A percentile compares a stretch with the other conserved stretches of the same genome.
phyloP scores from a whole-genome alignment of 1,140 invertebrate genomes.

The Drosophila baimaii region DNA sequence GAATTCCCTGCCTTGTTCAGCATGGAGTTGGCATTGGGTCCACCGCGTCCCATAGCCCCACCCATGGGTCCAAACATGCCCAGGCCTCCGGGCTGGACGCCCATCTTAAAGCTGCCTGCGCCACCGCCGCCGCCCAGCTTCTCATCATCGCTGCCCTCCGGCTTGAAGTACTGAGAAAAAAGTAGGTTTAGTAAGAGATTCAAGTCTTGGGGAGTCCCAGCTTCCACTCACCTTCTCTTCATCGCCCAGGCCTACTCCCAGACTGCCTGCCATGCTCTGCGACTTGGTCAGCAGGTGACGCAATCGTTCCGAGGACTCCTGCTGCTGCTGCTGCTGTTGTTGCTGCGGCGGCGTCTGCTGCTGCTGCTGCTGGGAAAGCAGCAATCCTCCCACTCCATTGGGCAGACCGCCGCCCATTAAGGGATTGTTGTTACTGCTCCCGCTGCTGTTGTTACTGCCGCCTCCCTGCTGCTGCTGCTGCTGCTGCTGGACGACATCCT shows the following conservation, averaged over 20 bases:
- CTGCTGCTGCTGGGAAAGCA: constrained; percentile 52
- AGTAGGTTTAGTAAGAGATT: neutral
- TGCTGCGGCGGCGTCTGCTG: constrained; percentile 36
- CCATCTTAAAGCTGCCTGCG: constrained; percentile 64
- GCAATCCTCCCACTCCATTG: constrained; percentile 59
- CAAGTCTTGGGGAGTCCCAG: rapidly evolving
- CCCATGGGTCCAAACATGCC: constrained; percentile 60
- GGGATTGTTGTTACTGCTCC: constrained; percentile 46
- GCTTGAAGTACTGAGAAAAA: constrained; percentile 84
- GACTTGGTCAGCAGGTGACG: constrained; percentile 87
- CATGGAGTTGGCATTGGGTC: constrained; percentile 24
- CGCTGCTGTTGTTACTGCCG: constrained; percentile 55
- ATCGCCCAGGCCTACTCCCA: constrained; percentile 74
- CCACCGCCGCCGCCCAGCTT: constrained; percentile 83
- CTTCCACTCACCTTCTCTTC: constrained; percentile 83
- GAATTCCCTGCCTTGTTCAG: constrained; percentile 75
- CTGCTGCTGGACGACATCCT: constrained; percentile 61
- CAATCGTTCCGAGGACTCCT: constrained; percentile 86
- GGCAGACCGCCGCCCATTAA: constrained; percentile 48
- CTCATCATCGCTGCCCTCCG: constrained; percentile 90
- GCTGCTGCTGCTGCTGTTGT: constrained; percentile 48
- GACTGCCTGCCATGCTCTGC: constrained; percentile 59
- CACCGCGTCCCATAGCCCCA: constrained; percentile 39
- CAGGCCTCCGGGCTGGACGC: constrained; percentile 39
- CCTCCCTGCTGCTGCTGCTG: constrained; percentile 73